A percentile compares a stretch with the other conserved stretches of the same genome.
phyloP scores from a whole-genome alignment of 2,113 vertebrate species.

The Ctenomys sociabilis region DNA sequence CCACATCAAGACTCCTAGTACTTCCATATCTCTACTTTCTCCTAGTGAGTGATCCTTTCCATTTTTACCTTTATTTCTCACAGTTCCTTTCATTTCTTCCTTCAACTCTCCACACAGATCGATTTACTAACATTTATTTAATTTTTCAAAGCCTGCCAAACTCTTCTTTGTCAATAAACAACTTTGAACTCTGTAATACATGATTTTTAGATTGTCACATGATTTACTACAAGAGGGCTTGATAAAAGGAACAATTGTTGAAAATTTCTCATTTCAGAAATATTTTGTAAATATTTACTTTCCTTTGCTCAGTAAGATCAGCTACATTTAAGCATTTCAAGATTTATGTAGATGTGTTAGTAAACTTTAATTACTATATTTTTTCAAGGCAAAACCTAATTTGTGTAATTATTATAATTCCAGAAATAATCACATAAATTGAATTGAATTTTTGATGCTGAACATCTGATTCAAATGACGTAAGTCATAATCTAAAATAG shows the following conservation, averaged over 20 bases:
- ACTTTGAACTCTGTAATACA: not conserved
- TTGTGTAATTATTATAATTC: not conserved
- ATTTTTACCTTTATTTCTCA: not conserved
- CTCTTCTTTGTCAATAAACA: not conserved
- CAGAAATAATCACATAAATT: conserved; percentile 40
- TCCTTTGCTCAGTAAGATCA: not conserved
- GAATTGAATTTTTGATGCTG: not conserved
- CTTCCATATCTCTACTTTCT: not conserved
- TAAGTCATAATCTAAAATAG: conserved; percentile 27
- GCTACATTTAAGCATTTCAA: not conserved
- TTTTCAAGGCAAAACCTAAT: conserved; percentile 25
- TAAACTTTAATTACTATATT: not conserved
- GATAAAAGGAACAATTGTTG: not conserved
- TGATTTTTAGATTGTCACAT: not conserved
- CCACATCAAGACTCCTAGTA: no score
- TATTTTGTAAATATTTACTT: not conserved
- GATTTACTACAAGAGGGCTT: not conserved
- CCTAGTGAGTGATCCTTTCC: not conserved
- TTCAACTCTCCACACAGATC: not conserved
- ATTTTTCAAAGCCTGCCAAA: not conserved
- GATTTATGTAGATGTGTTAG: not conserved
- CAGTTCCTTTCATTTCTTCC: not conserved
- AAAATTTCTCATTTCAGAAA: not conserved
- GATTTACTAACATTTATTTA: not conserved
- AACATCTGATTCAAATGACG: conserved; percentile 32